These are phyloP conservation scores for Prenolepis imparis DNA, from an alignment of 2,888 invertebrate species.

Conservation along the genomic window DNA sequence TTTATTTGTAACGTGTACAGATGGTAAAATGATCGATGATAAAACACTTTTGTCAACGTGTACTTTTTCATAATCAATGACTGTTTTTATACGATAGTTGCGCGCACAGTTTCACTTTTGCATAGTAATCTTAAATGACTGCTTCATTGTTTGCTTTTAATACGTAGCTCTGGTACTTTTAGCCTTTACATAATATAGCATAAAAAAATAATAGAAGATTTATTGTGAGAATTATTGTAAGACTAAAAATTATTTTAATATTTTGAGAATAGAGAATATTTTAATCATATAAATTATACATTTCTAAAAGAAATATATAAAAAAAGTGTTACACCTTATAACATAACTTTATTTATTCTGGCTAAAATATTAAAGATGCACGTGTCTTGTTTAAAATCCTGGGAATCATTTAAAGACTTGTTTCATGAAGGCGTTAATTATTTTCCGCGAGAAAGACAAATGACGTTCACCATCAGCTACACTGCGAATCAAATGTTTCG, in stretches of 20 bases:
- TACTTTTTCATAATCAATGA: neutral
- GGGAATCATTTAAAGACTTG: neutral
- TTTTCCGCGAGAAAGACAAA: neutral
- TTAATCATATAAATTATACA: neutral
- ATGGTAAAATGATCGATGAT: neutral
- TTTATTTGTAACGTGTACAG: neutral
- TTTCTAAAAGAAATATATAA: neutral
- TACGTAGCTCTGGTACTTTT: neutral
- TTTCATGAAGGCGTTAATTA: constrained; percentile 11
- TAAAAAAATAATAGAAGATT: neutral
- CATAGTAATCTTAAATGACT: neutral
- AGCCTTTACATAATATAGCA: neutral
- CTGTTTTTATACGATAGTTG: neutral
- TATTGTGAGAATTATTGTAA: neutral
- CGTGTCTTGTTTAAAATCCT: neutral
- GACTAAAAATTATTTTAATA: neutral
- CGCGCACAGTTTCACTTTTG: neutral
- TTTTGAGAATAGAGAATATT: neutral
- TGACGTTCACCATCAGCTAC: neutral
- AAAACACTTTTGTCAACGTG: neutral
- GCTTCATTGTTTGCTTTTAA: neutral
- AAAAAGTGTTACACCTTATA: constrained; percentile 21
- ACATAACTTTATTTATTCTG: neutral
- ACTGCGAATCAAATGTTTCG: constrained; percentile 42
- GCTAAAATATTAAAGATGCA: neutral